Evolutionary conservation across 1,140 invertebrate species (phyloP).

Genomic region (Aphelenchoides besseyi): DNA sequence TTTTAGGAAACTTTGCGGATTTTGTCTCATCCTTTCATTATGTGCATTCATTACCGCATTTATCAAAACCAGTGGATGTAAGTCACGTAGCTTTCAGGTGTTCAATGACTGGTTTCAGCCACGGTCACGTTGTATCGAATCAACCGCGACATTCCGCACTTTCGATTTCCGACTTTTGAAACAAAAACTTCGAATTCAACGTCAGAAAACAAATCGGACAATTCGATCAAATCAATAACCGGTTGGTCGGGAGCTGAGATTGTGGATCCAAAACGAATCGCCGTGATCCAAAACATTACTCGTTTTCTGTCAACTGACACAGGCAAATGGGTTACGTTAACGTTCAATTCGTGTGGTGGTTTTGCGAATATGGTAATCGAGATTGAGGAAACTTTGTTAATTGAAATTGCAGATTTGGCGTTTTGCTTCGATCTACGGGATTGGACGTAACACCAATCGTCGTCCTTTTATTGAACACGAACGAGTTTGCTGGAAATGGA

Average conservation of each 20-base stretch:
- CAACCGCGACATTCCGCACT: background rate
- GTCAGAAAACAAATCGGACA: background rate
- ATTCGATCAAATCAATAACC: background rate
- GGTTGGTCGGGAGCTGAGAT: background rate
- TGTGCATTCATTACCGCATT: background rate
- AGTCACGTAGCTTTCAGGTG: too few species aligned
- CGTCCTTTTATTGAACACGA: slow-evolving; percentile 8
- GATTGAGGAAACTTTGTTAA: too few species aligned
- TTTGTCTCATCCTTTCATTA: background rate
- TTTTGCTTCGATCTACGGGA: slow-evolving; percentile 18
- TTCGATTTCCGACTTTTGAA: background rate
- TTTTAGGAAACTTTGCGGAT: background rate
- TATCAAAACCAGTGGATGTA: background rate
- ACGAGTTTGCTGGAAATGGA: background rate
- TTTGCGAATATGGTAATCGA: background rate
- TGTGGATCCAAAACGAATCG: background rate
- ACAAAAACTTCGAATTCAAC: background rate
- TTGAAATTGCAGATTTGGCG: slow-evolving; percentile 23
- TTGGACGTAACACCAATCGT: slow-evolving; percentile 9
- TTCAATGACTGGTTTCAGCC: background rate
- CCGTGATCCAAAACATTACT: background rate
- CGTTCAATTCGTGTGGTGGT: background rate
- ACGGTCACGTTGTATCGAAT: background rate
- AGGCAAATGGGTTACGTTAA: background rate
- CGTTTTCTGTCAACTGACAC: background rate